Conservation (phyloP, 2,797 vertebrate genomes). For the Characodon lateralis region DNA sequence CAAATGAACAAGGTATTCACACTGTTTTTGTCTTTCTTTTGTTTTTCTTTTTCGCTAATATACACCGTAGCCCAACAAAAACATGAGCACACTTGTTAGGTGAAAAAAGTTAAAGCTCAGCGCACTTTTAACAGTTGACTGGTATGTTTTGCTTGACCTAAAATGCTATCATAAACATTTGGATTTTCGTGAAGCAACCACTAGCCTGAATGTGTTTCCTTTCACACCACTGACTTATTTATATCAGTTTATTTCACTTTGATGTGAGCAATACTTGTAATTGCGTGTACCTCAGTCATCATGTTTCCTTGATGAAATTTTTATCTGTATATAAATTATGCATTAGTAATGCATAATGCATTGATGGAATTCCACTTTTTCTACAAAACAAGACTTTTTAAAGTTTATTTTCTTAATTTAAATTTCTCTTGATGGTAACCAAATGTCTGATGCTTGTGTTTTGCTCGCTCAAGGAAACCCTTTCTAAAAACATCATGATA, state of each 20-base stretch:
- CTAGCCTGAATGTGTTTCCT: conserved; percentile 71
- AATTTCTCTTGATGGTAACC: conserved; percentile 25
- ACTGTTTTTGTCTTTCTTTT: conserved; percentile 18
- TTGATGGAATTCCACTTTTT: conserved; percentile 74
- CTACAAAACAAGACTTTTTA: conserved; percentile 64
- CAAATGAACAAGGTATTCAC: background rate
- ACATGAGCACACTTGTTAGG: conserved; percentile 19
- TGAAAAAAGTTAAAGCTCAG: conserved; percentile 24
- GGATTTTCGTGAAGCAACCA: conserved; percentile 48
- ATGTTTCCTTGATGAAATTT: conserved; percentile 91
- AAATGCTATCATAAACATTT: conserved; percentile 67
- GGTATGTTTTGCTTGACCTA: conserved; percentile 45
- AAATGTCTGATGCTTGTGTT: conserved; percentile 26
- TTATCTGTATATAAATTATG: conserved; percentile 90
- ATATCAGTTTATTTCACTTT: conserved; percentile 87
- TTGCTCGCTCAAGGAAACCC: conserved; percentile 14
- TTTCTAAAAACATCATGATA: conserved; percentile 26
- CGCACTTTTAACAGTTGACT: conserved; percentile 39
- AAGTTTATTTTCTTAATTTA: conserved; percentile 35
- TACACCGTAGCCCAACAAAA: conserved; percentile 30
- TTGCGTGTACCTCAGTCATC: conserved; percentile 83
- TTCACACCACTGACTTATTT: conserved; percentile 79
- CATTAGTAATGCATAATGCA: conserved; percentile 88
- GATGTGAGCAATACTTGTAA: conserved; percentile 83
- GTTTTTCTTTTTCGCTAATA: conserved; percentile 26